Evolutionary conservation across 2,113 vertebrate species (phyloP).

Genomic region (Rhinopomastus cyanomelas): DNA sequence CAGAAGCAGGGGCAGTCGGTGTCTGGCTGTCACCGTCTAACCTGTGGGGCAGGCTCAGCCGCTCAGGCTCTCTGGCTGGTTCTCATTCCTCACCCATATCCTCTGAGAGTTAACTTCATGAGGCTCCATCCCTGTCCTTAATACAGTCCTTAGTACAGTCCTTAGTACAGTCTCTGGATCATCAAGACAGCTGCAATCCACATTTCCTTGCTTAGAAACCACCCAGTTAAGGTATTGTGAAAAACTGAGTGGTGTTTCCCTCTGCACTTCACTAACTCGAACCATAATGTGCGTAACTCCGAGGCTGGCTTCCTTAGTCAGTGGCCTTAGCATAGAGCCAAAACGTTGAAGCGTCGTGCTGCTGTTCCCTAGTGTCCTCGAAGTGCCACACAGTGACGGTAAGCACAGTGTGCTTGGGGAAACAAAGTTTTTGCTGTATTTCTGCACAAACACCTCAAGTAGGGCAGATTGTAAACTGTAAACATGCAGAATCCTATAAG

Average conservation of each 20-base stretch:
- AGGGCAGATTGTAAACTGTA: neutral
- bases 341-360: neutral
- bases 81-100: neutral
- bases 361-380: neutral
- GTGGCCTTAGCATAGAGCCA: neutral
- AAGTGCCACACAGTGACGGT: neutral
- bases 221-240: neutral
- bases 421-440: neutral
- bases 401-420: neutral
- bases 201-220: neutral
- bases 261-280: neutral
- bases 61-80: neutral
- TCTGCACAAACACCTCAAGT: neutral
- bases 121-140: neutral
- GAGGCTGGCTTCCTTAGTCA: neutral
- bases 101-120: accelerated
- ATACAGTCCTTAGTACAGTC: too few species aligned
- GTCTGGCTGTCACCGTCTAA: neutral
- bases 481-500: neutral
- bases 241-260: neutral
- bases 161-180: too few species aligned
- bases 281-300: neutral
- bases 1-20: neutral
- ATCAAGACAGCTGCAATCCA: neutral
- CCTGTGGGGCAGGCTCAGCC: neutral